Percentiles rank a stretch among this genome's conserved stretches.
Conservation (phyloP, 2,113 vertebrate genomes). For the Leptobrachium ailaonicum region DNA sequence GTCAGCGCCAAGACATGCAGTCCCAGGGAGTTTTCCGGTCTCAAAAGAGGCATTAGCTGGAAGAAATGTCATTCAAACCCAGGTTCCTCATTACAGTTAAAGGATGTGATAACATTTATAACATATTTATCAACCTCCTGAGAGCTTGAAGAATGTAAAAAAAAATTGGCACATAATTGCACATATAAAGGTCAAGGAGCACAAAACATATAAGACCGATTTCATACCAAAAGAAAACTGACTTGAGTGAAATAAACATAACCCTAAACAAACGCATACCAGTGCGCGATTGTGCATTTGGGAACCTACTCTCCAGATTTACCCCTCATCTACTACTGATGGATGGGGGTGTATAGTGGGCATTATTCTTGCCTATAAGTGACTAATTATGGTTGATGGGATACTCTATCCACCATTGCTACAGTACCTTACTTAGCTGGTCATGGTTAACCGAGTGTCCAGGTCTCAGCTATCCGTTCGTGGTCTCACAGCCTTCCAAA, state of each 20-base stretch:
- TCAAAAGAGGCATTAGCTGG: conserved; percentile 25
- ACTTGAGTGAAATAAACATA: conserved; percentile 20
- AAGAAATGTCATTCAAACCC: conserved; percentile 24
- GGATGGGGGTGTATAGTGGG: too few species aligned
- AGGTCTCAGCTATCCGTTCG: too few species aligned
- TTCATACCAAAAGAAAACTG: conserved; percentile 36
- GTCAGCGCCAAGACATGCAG: conserved; percentile 30
- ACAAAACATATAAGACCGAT: conserved; percentile 10
- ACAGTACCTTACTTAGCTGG: too few species aligned
- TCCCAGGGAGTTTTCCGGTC: not conserved
- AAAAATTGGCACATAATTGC: not conserved
- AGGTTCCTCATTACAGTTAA: conserved; percentile 26
- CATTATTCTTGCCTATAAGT: too few species aligned
- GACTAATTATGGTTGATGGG: too few species aligned
- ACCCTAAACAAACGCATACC: conserved; percentile 30
- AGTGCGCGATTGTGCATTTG: not conserved
- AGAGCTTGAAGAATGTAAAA: not conserved
- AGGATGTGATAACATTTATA: conserved; percentile 40
- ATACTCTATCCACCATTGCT: too few species aligned
- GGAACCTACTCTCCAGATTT: too few species aligned
- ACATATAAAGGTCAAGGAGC: not conserved
- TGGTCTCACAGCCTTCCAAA: too few species aligned
- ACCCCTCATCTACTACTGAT: too few species aligned
- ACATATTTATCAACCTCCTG: conserved; percentile 31
- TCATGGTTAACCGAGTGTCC: too few species aligned